Evolutionary conservation across 2,113 vertebrate genomes (phyloP).

Genomic region (Passer montanus): DNA sequence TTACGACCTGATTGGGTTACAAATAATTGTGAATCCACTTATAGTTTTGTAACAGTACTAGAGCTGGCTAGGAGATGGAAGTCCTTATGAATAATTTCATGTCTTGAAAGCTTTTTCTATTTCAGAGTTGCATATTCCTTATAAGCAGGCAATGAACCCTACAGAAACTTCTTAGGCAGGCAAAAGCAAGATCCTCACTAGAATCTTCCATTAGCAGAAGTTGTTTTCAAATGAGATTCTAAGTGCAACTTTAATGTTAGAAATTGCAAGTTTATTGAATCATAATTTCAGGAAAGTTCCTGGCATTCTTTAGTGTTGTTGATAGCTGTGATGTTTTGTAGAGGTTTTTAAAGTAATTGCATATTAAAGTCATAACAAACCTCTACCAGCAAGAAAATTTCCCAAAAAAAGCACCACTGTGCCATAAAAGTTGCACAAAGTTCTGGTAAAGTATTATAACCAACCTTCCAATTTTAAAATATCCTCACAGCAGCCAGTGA

Average conservation of each 20-base stretch:
- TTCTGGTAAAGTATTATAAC: neutral
- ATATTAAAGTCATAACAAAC: neutral
- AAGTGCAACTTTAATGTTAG: neutral
- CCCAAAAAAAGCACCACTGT: neutral
- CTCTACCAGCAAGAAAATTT: neutral
- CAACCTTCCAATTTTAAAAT: neutral
- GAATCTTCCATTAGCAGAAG: neutral
- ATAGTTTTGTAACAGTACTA: neutral
- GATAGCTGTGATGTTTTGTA: neutral
- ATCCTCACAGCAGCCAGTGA: neutral
- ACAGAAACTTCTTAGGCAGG: neutral
- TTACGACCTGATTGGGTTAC: neutral
- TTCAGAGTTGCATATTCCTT: neutral
- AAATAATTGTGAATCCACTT: neutral
- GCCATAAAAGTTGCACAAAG: neutral
- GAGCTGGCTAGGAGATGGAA: neutral
- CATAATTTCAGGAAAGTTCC: neutral
- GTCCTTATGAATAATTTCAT: neutral
- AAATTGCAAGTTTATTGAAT: neutral
- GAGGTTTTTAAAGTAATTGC: neutral
- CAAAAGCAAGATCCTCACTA: neutral
- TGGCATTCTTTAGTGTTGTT: neutral
- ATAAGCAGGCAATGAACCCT: neutral
- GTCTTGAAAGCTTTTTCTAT: neutral
- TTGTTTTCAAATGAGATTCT: neutral